Conservation (phyloP, 2,888 invertebrate species). For the Habrosyne pyritoides region DNA sequence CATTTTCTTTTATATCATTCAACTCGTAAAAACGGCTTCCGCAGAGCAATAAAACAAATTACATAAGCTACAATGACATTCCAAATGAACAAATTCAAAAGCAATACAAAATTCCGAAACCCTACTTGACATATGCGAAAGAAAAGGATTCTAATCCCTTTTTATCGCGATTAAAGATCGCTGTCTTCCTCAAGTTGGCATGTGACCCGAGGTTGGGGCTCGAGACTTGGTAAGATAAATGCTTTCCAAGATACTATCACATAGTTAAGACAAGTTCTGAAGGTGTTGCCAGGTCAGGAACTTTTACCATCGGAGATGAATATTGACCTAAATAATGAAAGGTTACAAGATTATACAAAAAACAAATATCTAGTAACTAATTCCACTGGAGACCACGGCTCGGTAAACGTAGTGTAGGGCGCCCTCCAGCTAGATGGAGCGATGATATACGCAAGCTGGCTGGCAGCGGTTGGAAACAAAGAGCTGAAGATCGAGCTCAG, state of each 20-base stretch:
- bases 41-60: not conserved
- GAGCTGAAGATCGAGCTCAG: no score
- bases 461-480: no score
- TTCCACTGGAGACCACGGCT: no score
- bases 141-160: slow-evolving; percentile 2
- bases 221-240: slow-evolving; percentile 42
- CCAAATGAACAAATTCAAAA: not conserved
- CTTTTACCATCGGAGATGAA: slow-evolving; percentile 25
- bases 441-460: no score
- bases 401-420: no score
- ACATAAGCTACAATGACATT: not conserved
- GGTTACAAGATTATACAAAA: no score
- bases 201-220: not conserved
- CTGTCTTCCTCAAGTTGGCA: not conserved
- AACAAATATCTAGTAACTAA: no score
- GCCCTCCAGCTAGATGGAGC: no score
- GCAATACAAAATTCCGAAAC: slow-evolving; percentile 1
- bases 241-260: slow-evolving; percentile 29
- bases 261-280: slow-evolving; percentile 24
- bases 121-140: slow-evolving; percentile 1
- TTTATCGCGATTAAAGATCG: not conserved
- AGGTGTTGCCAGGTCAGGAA: slow-evolving; percentile 38
- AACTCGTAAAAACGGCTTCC: not conserved
- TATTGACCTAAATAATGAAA: not conserved
- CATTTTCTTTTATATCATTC: no score